Percentiles rank a stretch among this genome's conserved stretches.
phyloP scores from a whole-genome alignment of 2,113 vertebrate genomes.

The Trochalopteron elliotii region DNA sequence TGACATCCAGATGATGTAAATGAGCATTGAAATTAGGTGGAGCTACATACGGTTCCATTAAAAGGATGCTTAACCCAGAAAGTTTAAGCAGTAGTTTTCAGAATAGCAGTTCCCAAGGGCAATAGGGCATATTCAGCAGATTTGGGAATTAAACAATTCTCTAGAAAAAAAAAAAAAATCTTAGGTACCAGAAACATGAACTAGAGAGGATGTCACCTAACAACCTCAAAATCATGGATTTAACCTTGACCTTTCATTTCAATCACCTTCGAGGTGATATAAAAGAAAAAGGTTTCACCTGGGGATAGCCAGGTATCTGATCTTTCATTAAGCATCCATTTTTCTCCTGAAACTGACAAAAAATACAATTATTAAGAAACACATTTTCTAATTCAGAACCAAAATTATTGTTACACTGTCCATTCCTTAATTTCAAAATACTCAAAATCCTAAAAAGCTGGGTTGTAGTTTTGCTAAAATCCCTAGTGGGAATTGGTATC shows the following conservation, averaged over 20 bases:
- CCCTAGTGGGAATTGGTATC: not conserved
- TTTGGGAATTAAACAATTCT: not conserved
- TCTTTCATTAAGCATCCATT: not conserved
- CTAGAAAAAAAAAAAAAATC: not conserved
- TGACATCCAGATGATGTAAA: not conserved
- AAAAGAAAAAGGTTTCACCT: not conserved
- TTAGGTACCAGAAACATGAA: not conserved
- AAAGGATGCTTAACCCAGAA: conserved; percentile 8
- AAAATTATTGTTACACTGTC: not conserved
- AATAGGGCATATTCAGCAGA: not conserved
- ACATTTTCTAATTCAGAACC: not conserved
- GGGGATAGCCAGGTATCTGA: not conserved
- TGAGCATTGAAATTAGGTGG: not conserved
- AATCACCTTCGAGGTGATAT: not conserved
- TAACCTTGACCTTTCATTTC: not conserved
- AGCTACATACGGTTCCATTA: not conserved
- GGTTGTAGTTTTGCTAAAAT: not conserved
- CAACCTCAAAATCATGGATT: not conserved
- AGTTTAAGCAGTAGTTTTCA: not conserved
- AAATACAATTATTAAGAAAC: not conserved
- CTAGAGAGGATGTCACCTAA: not conserved
- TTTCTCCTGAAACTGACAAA: not conserved
- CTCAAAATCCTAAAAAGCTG: not conserved
- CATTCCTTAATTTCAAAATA: not conserved
- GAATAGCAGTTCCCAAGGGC: not conserved